Evolutionary conservation across 92 coral and sea anemone species (phyloP).

Genomic region (Heliopora coerulea): DNA sequence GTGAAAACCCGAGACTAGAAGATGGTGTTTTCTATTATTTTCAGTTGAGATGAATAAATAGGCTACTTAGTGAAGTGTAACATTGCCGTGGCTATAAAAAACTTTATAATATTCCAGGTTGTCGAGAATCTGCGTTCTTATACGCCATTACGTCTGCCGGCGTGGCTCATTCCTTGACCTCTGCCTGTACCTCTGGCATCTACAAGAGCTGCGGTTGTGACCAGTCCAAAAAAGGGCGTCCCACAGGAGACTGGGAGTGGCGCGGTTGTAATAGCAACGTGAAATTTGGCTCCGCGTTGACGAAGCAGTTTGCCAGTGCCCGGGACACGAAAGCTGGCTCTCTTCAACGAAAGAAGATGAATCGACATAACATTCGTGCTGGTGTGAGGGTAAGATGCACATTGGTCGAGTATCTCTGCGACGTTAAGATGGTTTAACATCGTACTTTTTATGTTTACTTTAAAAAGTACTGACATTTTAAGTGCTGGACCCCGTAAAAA

Average conservation of each 20-base stretch:
- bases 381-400: constrained; percentile 72
- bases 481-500: too few species aligned
- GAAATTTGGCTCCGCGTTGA: constrained; percentile 77
- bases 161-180: constrained; percentile 85
- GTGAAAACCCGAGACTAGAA: too few species aligned
- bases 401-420: too few species aligned
- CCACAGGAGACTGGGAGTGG: constrained; percentile 92
- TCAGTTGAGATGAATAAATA: too few species aligned
- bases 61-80: too few species aligned
- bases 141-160: constrained; percentile 97
- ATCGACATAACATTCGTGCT: constrained; percentile 85
- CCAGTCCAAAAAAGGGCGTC: constrained; percentile 61
- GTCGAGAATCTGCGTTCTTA: constrained; percentile 86
- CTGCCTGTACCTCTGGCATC: constrained; percentile 78
- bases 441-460: too few species aligned
- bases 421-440: too few species aligned
- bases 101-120: too few species aligned
- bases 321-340: constrained; percentile 70
- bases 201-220: constrained; percentile 90
- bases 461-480: too few species aligned
- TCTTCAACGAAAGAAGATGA: constrained; percentile 67
- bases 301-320: constrained; percentile 81
- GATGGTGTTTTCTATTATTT: too few species aligned
- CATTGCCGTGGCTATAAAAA: too few species aligned
- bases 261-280: constrained; percentile 91